These are phyloP conservation scores for Dryas iulia DNA, from an alignment of 1,140 invertebrate species.

Conservation along the genomic window DNA sequence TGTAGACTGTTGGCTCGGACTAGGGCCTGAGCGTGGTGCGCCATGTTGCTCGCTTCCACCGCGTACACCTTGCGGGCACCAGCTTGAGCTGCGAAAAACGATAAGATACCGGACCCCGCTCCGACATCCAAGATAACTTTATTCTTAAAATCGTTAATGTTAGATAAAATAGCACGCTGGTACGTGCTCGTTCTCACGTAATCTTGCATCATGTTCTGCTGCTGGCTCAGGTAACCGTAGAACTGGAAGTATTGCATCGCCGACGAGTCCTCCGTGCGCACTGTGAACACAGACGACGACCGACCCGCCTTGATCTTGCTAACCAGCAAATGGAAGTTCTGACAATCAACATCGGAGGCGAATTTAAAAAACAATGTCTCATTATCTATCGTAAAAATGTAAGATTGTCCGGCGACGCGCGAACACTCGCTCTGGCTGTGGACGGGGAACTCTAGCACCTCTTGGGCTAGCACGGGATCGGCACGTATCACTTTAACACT, in stretches of 20 bases:
- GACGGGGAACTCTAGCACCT: constrained; percentile 85
- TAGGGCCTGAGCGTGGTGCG: constrained; percentile 95
- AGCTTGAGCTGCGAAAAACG: constrained; percentile 98
- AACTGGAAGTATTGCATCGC: constrained; percentile 99
- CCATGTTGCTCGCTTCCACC: constrained; percentile 99
- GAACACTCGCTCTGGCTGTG: constrained; percentile 85
- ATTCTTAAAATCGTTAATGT: constrained; percentile 94
- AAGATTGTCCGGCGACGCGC: constrained; percentile 83
- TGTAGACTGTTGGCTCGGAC: constrained; percentile 94
- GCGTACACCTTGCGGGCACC: constrained; percentile 98
- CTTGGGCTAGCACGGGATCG: constrained; percentile 69
- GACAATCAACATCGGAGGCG: constrained; percentile 83
- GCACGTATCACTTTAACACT: constrained; percentile 84
- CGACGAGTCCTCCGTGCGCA: constrained; percentile 97
- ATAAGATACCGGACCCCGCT: constrained; percentile 97
- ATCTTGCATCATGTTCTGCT: constrained; percentile 99
- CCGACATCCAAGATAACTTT: constrained; percentile 98
- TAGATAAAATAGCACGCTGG: constrained; percentile 97
- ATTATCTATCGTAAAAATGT: constrained; percentile 86
- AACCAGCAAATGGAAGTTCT: constrained; percentile 88
- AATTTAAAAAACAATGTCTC: constrained; percentile 82
- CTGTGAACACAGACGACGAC: constrained; percentile 93
- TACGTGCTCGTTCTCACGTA: constrained; percentile 99
- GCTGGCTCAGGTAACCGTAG: constrained; percentile 99
- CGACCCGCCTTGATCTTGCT: constrained; percentile 89